Conservation (phyloP, 2,113 vertebrate genomes). For the Glaucidium brasilianum region DNA sequence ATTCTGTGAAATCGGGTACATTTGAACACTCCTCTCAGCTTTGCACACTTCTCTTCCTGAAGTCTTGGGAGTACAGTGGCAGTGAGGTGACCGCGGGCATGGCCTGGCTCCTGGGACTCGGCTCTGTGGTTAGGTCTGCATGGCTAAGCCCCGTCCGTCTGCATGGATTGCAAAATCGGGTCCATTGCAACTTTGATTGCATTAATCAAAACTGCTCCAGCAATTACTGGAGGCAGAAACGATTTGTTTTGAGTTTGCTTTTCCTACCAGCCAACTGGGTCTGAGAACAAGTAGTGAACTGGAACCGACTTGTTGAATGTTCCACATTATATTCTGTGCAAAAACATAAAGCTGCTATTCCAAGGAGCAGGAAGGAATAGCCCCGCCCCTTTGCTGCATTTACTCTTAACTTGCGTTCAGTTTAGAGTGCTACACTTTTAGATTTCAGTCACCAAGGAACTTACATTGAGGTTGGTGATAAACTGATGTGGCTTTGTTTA, state of each 20-base stretch:
- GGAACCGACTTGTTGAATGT: neutral
- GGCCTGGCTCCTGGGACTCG: neutral
- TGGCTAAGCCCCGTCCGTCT: neutral
- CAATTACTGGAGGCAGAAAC: neutral
- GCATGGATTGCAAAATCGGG: no score
- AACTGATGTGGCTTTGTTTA: neutral
- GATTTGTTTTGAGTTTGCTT: neutral
- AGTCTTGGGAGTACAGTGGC: fast-evolving
- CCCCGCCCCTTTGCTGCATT: neutral
- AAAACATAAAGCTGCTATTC: neutral
- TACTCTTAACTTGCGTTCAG: neutral
- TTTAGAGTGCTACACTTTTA: neutral
- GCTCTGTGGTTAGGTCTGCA: fast-evolving
- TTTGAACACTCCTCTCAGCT: neutral
- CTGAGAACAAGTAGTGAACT: neutral
- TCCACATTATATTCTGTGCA: neutral
- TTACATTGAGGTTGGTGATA: neutral
- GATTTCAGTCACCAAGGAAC: neutral
- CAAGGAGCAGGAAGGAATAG: neutral
- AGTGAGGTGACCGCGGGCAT: fast-evolving
- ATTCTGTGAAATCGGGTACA: no score
- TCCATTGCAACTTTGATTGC: no score
- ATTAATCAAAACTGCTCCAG: neutral
- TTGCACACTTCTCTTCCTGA: no score
- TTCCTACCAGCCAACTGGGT: neutral